Evolutionary conservation across 2,888 invertebrate species (phyloP), one percentile per base, ranked within the genome.

Genomic region (Tupiocoris notatus): DNA sequence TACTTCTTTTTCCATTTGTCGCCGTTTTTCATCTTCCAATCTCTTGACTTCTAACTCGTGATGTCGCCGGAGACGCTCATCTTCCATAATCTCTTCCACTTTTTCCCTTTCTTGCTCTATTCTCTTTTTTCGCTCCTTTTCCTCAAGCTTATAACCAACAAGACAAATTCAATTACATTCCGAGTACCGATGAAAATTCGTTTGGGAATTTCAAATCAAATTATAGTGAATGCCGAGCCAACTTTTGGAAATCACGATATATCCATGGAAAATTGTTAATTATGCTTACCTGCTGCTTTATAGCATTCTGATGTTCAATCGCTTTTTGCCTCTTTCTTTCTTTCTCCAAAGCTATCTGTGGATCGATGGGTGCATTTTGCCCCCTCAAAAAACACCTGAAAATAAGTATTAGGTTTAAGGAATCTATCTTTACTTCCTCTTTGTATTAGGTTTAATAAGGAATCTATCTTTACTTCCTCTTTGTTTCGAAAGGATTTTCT

Each of bases 301-400:
- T 93, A 16, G 92, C 94, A 78, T 91, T 90, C 84, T 96, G 96
- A 80, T 95, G 89, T 83, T 94, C 94, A 78, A 94, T 84, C 0
- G 95, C 95, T 84, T 92, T 91, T 79, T 93, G 90, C 23, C 94
- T 88, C 84, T 90, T 92, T 77, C 89, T 88, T 85, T 95, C 94
- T 80, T 94, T 87, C 84, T 96, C 94, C 7, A 91, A 91, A 80
- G 92, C 86, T 73, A 92, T 89, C 80, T 89, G 88, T 0, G 92
- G 91, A 83, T 95, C 95, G 75, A 95, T 83, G 0, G 91, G 92
- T 17, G 91, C 90, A 84, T 95, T 95, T 85, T 95, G 95, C 7
- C 96, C 96, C 79, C 95, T 87, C 63, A 95, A 85, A 84, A 90
- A 92, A 59, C 91, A 90, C 79, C 78, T 77, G 24, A n/a, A 17